These are phyloP conservation scores for Trypoxylon attenuatum DNA, from an alignment of 2,888 invertebrate species.

Conservation along the genomic window DNA sequence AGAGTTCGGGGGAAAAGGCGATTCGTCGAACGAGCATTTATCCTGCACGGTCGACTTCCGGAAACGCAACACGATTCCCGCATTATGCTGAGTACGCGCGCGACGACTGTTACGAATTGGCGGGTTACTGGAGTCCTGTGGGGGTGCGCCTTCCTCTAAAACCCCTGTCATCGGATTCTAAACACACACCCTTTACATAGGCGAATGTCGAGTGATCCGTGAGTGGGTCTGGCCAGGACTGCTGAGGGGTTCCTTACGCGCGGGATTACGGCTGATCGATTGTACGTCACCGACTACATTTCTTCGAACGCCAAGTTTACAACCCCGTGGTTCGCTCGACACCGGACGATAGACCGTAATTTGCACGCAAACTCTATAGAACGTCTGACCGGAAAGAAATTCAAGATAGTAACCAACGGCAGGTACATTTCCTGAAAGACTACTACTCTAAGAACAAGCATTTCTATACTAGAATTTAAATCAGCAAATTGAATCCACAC, in stretches of 20 bases:
- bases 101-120: conserved; percentile 68
- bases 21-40: conserved; percentile 30
- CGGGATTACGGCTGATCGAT: conserved; percentile 61
- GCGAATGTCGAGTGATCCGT: conserved; percentile 34
- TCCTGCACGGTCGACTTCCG: conserved; percentile 43
- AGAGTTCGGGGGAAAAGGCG: neutral
- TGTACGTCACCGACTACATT: conserved; percentile 52
- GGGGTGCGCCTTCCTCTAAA: too few relatives aligned
- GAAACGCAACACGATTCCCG: conserved; percentile 66
- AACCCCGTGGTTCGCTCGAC: too few relatives aligned
- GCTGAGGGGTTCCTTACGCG: conserved; percentile 43
- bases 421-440: too few relatives aligned
- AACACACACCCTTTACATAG: conserved; percentile 62
- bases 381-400: neutral
- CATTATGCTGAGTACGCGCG: conserved; percentile 63
- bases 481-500: too few relatives aligned
- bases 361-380: neutral
- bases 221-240: conserved; percentile 49
- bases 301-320: conserved; percentile 29
- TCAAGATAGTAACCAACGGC: too few relatives aligned
- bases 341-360: too few relatives aligned
- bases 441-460: too few relatives aligned
- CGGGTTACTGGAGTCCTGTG: too few relatives aligned
- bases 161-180: conserved; percentile 55
- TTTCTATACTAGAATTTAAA: too few relatives aligned